Evolutionary conservation across 2,797 vertebrate genomes (phyloP), one percentile per base, ranked within the genome.

Genomic region (Anas bahamensis): DNA sequence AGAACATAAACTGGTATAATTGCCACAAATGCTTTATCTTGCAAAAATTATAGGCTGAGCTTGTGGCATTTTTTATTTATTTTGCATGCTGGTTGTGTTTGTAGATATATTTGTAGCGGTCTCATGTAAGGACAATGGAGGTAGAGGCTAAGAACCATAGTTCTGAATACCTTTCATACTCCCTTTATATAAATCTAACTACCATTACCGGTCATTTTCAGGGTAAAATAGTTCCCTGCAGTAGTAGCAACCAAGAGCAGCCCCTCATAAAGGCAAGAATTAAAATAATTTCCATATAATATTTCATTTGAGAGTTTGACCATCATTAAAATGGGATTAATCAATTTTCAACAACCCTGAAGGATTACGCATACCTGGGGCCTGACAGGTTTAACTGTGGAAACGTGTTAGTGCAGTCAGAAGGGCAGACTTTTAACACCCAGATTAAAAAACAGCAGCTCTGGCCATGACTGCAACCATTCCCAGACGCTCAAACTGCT

Each of bases 381-480:
- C 53, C 66, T 39, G 41, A 52, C 13, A 1, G 0, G 23, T 66
- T 77, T 41, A 80, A 75, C 48, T 22, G 5, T 14, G 44, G 61
- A 48, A 48, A 37, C 9, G 3, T 5, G 7, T 26, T 37, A 8
- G 42, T 7, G 35, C 9, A 6, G 37, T 6, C 15, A 14, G 33
- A 70, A 60, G 44, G 42, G 33, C 1, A 14, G 8, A 37, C 35
- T 1, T 14, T 21, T 57, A n/a, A 63, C 18, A 28, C 10, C 9
- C 39, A 11, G 52, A 5, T 39, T 35, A 21, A 35, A 35, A 39
- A 44, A 29, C 22, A 73, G 68, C 24, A 28, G 31, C 68, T 75
- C 68, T 28, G 57, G 41, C 44, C 23, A 26, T 22, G 4, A 39
- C 22, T 0, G 1, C 24, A 0, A 1, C 59, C n/a, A 2, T 48